Percentiles rank a stretch among this genome's conserved stretches.
Evolutionary conservation across 2,888 invertebrate genomes (phyloP).

Genomic region (Leuctra nigra): DNA sequence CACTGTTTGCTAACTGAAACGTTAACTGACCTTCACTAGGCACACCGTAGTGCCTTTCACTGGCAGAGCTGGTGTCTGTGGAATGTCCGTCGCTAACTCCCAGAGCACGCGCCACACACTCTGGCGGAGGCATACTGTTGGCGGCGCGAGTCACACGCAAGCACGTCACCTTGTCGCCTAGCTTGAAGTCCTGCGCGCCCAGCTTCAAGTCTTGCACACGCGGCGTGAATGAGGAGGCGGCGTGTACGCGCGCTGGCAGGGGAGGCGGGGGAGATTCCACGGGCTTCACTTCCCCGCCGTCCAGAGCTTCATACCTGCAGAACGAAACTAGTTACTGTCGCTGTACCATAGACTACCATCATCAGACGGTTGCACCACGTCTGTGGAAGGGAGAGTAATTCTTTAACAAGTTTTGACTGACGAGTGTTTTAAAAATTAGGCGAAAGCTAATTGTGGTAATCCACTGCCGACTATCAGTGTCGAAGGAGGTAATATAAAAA

Average conservation of each 20-base stretch:
- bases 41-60: conserved; percentile 40
- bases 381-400: no score
- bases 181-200: conserved; percentile 40
- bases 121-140: conserved; percentile 41
- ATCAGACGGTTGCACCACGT: no score
- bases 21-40: conserved; percentile 39
- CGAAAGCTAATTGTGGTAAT: no score
- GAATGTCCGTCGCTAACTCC: conserved; percentile 42
- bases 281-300: conserved; percentile 32
- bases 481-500: no score
- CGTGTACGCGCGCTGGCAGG: conserved; percentile 43
- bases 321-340: neutral
- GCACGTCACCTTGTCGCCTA: conserved; percentile 44
- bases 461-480: no score
- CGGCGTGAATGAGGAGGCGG: conserved; percentile 21
- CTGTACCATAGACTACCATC: no score
- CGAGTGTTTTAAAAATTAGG: no score
- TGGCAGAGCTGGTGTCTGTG: conserved; percentile 46
- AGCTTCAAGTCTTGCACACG: no score
- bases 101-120: conserved; percentile 33
- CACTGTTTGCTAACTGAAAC: no score
- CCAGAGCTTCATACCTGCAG: conserved; percentile 40
- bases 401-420: no score
- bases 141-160: conserved; percentile 29
- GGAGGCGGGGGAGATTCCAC: conserved; percentile 40